Evolutionary conservation across 2,888 invertebrate genomes (phyloP).

Genomic region (Hololepta plana): DNA sequence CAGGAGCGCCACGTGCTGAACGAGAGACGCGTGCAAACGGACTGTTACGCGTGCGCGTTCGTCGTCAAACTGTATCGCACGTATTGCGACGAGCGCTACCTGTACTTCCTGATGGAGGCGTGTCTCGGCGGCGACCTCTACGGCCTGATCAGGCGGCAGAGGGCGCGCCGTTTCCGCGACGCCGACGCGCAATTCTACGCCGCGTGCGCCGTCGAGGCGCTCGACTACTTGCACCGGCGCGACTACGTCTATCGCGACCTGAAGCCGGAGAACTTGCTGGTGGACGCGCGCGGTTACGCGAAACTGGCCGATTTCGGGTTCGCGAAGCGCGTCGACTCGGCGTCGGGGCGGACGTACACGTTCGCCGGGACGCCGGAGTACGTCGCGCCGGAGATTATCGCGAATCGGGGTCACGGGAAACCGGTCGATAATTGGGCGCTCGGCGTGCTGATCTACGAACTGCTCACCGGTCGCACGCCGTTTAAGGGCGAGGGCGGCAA

Average conservation of each 20-base stretch:
- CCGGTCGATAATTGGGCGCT: conserved; percentile 92
- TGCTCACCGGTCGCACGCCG: conserved; percentile 75
- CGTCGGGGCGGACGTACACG: conserved; percentile 66
- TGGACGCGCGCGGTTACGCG: conserved; percentile 69
- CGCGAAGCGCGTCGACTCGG: conserved; percentile 58
- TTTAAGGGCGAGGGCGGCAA: no score
- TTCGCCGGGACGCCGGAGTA: conserved; percentile 93
- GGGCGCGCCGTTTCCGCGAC: conserved; percentile 56
- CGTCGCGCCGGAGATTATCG: conserved; percentile 77
- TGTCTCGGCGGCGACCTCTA: conserved; percentile 91
- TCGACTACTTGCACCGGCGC: conserved; percentile 73
- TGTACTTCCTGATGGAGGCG: conserved; percentile 90
- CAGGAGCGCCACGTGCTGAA: conserved; percentile 81
- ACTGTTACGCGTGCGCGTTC: conserved; percentile 54
- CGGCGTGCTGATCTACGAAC: conserved; percentile 74
- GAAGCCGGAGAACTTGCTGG: conserved; percentile 86
- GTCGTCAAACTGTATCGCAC: conserved; percentile 66
- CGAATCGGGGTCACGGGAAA: conserved; percentile 68
- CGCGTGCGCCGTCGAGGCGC: conserved; percentile 83
- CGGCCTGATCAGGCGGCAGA: conserved; percentile 76
- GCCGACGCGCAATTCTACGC: conserved; percentile 71
- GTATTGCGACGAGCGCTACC: conserved; percentile 77
- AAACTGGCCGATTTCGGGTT: conserved; percentile 94
- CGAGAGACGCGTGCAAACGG: conserved; percentile 70
- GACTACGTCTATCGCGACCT: conserved; percentile 69